phyloP scores from a whole-genome alignment of 2,888 invertebrate genomes.

The Sphaerophoria taeniata region DNA sequence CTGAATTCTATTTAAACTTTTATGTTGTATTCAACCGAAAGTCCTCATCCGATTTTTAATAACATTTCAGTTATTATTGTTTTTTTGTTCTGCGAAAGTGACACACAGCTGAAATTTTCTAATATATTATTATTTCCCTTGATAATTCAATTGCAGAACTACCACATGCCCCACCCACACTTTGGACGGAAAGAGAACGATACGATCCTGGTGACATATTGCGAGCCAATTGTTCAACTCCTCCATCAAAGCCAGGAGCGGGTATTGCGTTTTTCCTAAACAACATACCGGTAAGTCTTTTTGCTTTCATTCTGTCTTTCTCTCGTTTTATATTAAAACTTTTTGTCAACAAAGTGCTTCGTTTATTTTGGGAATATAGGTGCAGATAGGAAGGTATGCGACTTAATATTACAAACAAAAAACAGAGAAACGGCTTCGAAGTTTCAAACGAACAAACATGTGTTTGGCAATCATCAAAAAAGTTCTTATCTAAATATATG shows the following conservation, averaged over 20 bases:
- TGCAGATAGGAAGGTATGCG: too few relatives aligned
- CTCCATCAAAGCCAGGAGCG: conserved; percentile 87
- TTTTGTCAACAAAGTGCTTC: neutral
- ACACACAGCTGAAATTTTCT: conserved; percentile 7
- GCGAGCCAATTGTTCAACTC: conserved; percentile 89
- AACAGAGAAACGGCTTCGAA: conserved; percentile 19
- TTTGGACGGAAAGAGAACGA: conserved; percentile 87
- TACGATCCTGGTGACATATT: conserved; percentile 88
- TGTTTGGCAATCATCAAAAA: conserved; percentile 38
- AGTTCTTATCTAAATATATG: conserved; percentile 19
- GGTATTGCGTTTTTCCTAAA: conserved; percentile 88
- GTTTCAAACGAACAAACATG: conserved; percentile 40
- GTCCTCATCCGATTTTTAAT: neutral
- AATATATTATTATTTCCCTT: neutral
- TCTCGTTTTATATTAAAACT: conserved; percentile 18
- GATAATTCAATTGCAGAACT: conserved; percentile 85
- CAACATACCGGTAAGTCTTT: conserved; percentile 86
- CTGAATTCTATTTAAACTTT: neutral
- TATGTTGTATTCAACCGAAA: too few relatives aligned
- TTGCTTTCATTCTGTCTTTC: conserved; percentile 25
- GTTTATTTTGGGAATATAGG: neutral
- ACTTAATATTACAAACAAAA: conserved; percentile 6
- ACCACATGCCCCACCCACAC: conserved; percentile 86
- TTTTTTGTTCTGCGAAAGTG: neutral
- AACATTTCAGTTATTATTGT: neutral